These are phyloP conservation scores for Drosophila elegans DNA, from an alignment of 1,140 invertebrate species.

Conservation along the genomic window DNA sequence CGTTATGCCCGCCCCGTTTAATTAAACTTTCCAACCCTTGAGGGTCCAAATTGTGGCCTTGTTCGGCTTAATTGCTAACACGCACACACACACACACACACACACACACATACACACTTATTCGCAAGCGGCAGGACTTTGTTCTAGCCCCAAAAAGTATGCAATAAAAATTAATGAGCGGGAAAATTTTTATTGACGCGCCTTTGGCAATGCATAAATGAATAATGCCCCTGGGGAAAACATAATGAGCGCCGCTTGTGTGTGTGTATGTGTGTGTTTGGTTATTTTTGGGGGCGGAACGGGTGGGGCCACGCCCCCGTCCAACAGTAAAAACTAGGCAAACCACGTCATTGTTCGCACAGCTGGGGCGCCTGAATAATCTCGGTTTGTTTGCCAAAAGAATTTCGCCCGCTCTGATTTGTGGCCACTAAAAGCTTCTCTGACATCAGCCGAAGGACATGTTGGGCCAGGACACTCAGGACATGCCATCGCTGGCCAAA, in stretches of 20 bases:
- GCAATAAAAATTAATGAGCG: constrained; percentile 78
- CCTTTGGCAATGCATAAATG: constrained; percentile 68
- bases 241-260: constrained; percentile 45
- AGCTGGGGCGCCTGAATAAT: constrained; percentile 33
- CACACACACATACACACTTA: constrained; percentile 24
- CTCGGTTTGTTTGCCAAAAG: constrained; percentile 61
- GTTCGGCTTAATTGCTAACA: constrained; percentile 62
- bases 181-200: constrained; percentile 76
- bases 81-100: constrained; percentile 26
- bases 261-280: not conserved
- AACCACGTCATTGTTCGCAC: constrained; percentile 45
- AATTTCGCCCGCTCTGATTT: constrained; percentile 61
- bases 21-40: constrained; percentile 65
- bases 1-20: constrained; percentile 55
- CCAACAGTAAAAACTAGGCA: constrained; percentile 31
- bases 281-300: not conserved
- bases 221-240: constrained; percentile 45
- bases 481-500: constrained; percentile 42
- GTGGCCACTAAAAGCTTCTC: constrained; percentile 72
- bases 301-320: constrained; percentile 4
- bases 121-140: constrained; percentile 10
- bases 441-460: constrained; percentile 72
- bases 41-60: constrained; percentile 42
- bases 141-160: constrained; percentile 54
- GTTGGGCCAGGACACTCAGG: constrained; percentile 27